These are phyloP conservation scores for Hybognathus amarus DNA, from an alignment of 2,797 vertebrate species.

Conservation along the genomic window DNA sequence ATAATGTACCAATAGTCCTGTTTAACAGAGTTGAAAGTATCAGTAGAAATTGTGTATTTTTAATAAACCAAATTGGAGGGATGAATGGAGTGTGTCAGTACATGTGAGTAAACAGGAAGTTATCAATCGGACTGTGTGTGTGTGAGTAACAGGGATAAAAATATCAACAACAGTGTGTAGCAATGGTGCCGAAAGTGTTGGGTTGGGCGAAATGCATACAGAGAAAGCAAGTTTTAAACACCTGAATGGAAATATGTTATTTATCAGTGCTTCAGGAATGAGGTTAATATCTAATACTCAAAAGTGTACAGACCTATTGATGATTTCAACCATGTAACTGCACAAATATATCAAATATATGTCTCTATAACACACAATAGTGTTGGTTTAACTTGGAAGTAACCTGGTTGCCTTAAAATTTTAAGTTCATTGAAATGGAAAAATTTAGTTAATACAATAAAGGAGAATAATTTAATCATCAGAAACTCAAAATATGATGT, in stretches of 20 bases:
- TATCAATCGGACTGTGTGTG: too few species aligned
- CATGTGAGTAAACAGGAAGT: neutral
- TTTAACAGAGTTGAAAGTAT: neutral
- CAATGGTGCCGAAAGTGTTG: neutral
- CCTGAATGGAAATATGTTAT: slow-evolving; percentile 56
- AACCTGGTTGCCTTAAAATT: too few species aligned
- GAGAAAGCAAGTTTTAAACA: slow-evolving; percentile 26
- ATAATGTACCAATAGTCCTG: neutral
- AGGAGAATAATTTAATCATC: too few species aligned
- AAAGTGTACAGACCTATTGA: neutral
- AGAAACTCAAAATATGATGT: too few species aligned
- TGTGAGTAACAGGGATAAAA: neutral
- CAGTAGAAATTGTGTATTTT: neutral
- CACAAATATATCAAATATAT: neutral
- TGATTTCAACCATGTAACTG: neutral
- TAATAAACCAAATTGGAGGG: neutral
- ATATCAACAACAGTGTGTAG: neutral
- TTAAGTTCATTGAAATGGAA: too few species aligned
- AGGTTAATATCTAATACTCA: slow-evolving; percentile 24
- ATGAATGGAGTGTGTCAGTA: neutral
- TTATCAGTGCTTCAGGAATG: slow-evolving; percentile 58
- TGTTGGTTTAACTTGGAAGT: too few species aligned
- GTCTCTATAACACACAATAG: too few species aligned
- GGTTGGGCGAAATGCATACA: neutral
- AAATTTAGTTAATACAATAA: too few species aligned